Conservation (phyloP, 2,797 vertebrate species). For the Tokudaia tokunoshimensis region DNA sequence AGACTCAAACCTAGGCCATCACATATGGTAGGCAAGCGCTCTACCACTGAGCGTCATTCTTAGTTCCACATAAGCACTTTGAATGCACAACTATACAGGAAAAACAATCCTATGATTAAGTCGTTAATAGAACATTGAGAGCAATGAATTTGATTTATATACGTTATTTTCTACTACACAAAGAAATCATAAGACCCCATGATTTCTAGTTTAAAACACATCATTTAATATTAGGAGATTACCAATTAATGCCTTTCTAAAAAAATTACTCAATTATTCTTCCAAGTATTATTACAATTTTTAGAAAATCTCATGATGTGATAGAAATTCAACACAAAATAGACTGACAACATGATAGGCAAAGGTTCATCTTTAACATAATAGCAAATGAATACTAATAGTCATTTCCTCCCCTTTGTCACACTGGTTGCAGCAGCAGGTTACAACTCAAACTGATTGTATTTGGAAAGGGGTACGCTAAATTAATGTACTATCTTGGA, state of each 20-base stretch:
- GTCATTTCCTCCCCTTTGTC: conserved; percentile 27
- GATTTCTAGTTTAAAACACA: conserved; percentile 28
- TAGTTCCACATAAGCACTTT: background rate
- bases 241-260: background rate
- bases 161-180: conserved; percentile 10
- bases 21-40: too few species aligned
- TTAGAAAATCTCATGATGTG: conserved; percentile 25
- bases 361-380: conserved; percentile 10
- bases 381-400: background rate
- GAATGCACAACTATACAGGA: background rate
- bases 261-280: conserved; percentile 4
- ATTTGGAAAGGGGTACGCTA: conserved; percentile 49
- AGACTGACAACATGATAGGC: background rate
- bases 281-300: background rate
- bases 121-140: background rate
- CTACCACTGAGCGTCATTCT: background rate
- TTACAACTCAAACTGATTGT: conserved; percentile 34
- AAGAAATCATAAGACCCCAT: conserved; percentile 47
- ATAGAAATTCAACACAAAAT: conserved; percentile 47
- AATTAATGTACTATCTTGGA: conserved; percentile 55
- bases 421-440: background rate
- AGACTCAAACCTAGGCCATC: background rate
- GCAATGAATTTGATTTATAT: conserved; percentile 8
- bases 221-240: conserved; percentile 26
- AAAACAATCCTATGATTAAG: background rate